phyloP scores from a whole-genome alignment of 2,113 vertebrate species.

The Gallinago undulata region DNA sequence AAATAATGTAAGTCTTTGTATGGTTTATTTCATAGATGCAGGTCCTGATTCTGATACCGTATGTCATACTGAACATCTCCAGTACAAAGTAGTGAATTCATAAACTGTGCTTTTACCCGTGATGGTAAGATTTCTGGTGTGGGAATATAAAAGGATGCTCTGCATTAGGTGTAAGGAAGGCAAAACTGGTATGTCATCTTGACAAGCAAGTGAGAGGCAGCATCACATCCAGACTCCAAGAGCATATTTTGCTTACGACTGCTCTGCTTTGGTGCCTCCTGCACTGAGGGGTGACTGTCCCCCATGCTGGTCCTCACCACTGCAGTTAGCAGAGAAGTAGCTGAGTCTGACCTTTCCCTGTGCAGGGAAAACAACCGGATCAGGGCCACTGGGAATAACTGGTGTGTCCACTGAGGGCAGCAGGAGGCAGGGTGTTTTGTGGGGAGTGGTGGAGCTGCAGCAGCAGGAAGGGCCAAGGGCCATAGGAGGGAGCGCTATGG shows the following conservation, averaged over 20 bases:
- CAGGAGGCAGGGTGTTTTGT: background rate
- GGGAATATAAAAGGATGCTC: background rate
- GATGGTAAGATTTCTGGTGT: background rate
- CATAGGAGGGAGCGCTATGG: accelerated
- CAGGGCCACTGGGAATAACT: background rate
- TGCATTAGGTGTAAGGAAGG: background rate
- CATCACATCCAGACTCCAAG: background rate
- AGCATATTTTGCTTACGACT: background rate
- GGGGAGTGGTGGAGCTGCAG: background rate
- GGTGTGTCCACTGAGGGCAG: background rate
- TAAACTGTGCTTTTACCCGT: background rate
- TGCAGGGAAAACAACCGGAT: background rate
- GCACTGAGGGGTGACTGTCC: background rate
- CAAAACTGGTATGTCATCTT: background rate
- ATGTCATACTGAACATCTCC: background rate
- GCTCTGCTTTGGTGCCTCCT: background rate
- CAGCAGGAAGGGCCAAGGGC: background rate
- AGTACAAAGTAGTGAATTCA: background rate
- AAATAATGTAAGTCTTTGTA: background rate
- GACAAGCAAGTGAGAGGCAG: background rate
- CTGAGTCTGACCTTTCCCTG: background rate
- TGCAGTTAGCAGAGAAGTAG: background rate
- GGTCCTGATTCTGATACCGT: background rate
- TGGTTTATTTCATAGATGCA: background rate
- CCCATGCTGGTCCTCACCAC: background rate